Evolutionary conservation across 1,140 invertebrate genomes (phyloP).

Genomic region (Trypoxylus dichotomus): DNA sequence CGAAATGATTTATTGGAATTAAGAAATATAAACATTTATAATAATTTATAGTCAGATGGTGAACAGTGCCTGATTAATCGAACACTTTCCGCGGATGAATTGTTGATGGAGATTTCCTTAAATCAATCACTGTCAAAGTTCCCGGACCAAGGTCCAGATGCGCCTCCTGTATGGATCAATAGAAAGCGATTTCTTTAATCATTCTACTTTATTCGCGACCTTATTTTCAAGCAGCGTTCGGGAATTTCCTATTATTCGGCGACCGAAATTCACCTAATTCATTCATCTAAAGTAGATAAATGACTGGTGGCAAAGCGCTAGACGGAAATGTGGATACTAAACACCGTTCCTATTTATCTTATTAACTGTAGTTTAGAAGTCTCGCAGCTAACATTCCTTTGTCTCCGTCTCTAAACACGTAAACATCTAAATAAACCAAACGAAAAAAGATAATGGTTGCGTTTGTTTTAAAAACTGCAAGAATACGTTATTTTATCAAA

Average conservation of each 20-base stretch:
- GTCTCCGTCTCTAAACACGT: neutral
- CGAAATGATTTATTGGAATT: neutral
- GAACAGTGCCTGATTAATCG: slow-evolving; percentile 14
- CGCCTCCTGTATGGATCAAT: slow-evolving; percentile 10
- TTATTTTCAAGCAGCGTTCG: neutral
- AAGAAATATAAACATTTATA: slow-evolving; percentile 19
- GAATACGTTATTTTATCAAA: no score
- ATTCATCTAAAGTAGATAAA: slow-evolving; percentile 15
- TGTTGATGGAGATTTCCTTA: slow-evolving; percentile 14
- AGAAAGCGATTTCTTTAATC: slow-evolving; percentile 17
- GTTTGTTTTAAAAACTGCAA: neutral
- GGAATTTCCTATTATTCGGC: slow-evolving; percentile 4
- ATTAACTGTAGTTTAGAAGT: neutral
- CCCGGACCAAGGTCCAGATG: slow-evolving; percentile 23
- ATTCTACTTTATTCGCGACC: slow-evolving; percentile 1
- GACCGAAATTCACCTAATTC: slow-evolving; percentile 8
- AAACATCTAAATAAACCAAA: neutral
- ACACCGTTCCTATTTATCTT: neutral
- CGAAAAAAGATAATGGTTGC: neutral
- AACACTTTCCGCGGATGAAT: slow-evolving; percentile 23
- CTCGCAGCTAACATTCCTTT: neutral
- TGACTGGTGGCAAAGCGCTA: neutral
- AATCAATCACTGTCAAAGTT: slow-evolving; percentile 8
- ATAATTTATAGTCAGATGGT: slow-evolving; percentile 13
- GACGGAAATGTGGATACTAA: neutral